Evolutionary conservation across 2,797 vertebrate genomes (phyloP).

Genomic region (Rhabdophis nuchalis): DNA sequence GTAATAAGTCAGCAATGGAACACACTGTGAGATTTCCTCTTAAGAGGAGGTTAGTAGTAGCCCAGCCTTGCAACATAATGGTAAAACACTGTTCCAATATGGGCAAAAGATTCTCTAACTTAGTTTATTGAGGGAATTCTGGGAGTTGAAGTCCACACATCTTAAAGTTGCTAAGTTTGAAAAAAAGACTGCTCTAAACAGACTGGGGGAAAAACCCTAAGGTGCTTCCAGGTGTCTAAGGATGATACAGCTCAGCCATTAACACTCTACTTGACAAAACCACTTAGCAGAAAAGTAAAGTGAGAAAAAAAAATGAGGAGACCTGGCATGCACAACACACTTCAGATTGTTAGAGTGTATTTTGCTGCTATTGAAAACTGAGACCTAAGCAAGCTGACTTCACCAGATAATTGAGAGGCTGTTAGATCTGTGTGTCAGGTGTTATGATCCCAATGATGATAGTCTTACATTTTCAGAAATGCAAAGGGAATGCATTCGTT

Average conservation of each 20-base stretch:
- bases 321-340: not conserved
- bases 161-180: not conserved
- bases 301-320: not conserved
- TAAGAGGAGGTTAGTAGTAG: not conserved
- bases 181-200: not conserved
- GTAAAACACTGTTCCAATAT: not conserved
- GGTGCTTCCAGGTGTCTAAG: not conserved
- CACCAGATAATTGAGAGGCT: not conserved
- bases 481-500: not conserved
- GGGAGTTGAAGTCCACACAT: not conserved
- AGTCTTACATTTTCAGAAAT: not conserved
- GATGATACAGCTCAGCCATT: not conserved
- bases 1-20: not conserved
- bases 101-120: not conserved
- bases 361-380: not conserved
- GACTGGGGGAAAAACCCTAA: no score
- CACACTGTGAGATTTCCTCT: not conserved
- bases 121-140: not conserved
- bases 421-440: not conserved
- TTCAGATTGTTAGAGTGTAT: not conserved
- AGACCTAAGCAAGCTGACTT: not conserved
- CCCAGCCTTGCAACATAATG: not conserved
- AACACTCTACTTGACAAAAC: not conserved
- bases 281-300: not conserved
- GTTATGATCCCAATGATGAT: not conserved